These are phyloP conservation scores for Lethenteron reissneri DNA, from an alignment of 2,113 vertebrate genomes.

Conservation along the genomic window DNA sequence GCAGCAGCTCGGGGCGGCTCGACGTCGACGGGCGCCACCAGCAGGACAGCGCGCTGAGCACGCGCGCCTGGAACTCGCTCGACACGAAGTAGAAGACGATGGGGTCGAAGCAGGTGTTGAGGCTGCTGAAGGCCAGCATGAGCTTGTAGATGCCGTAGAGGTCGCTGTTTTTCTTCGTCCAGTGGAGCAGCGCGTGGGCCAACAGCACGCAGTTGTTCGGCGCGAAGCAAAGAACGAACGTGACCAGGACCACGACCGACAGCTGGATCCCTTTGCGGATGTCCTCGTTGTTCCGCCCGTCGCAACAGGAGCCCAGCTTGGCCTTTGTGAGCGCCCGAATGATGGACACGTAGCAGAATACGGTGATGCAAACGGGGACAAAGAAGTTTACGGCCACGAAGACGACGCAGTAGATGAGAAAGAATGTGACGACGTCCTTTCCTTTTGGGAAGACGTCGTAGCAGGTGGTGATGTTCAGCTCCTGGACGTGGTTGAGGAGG, in stretches of 20 bases:
- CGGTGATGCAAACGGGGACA: neutral
- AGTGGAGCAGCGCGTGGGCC: neutral
- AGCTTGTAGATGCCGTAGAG: neutral
- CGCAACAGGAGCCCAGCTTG: neutral
- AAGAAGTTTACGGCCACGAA: neutral
- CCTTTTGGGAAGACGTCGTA: neutral
- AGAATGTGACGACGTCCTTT: neutral
- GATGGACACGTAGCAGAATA: neutral
- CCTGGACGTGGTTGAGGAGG: too few species aligned
- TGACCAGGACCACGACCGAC: neutral
- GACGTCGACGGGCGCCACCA: too few species aligned
- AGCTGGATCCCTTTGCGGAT: neutral
- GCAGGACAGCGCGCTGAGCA: too few species aligned
- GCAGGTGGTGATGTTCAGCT: neutral
- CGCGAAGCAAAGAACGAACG: neutral
- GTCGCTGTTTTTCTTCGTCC: neutral
- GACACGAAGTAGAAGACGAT: neutral
- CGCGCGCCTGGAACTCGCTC: neutral
- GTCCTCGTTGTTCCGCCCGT: too few species aligned
- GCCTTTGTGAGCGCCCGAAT: neutral
- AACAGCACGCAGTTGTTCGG: neutral
- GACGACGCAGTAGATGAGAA: neutral
- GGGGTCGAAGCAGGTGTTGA: slow-evolving; percentile 1
- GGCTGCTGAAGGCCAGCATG: neutral
- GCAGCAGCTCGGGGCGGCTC: too few species aligned